These are phyloP conservation scores for Netelia inedita DNA, from an alignment of 2,888 invertebrate species.

Conservation along the genomic window DNA sequence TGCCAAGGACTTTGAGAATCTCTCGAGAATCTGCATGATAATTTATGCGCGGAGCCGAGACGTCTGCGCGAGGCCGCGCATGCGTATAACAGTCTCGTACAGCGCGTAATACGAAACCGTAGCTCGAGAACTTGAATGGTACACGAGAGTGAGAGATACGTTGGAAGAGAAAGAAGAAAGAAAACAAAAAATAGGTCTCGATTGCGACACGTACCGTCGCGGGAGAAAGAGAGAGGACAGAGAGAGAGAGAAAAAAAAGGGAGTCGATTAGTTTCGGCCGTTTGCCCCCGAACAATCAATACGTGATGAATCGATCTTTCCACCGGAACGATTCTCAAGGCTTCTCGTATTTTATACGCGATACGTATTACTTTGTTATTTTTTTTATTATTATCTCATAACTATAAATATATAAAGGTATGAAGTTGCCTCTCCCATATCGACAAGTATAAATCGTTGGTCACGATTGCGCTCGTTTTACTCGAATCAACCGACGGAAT, in stretches of 20 bases:
- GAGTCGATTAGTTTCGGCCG: constrained; percentile 78
- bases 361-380: neutral
- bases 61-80: constrained; percentile 44
- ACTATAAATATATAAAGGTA: neutral
- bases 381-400: too few species aligned
- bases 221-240: neutral
- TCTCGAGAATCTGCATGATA: constrained; percentile 44
- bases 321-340: constrained; percentile 65
- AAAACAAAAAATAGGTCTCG: constrained; percentile 27
- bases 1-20: constrained; percentile 36
- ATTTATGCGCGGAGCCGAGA: constrained; percentile 52
- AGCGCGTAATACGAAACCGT: neutral
- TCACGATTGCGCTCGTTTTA: constrained; percentile 60
- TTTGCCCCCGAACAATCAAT: constrained; percentile 75
- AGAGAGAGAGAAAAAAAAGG: constrained; percentile 26
- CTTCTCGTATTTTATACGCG: constrained; percentile 3
- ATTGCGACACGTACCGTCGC: constrained; percentile 38
- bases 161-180: neutral
- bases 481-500: constrained; percentile 47
- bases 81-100: constrained; percentile 11
- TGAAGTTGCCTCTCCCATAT: constrained; percentile 40
- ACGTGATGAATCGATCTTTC: constrained; percentile 66
- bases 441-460: constrained; percentile 58
- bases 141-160: constrained; percentile 18
- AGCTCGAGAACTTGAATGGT: constrained; percentile 2